phyloP scores from a whole-genome alignment of 2,113 vertebrate species.

The Macroglossus sobrinus region DNA sequence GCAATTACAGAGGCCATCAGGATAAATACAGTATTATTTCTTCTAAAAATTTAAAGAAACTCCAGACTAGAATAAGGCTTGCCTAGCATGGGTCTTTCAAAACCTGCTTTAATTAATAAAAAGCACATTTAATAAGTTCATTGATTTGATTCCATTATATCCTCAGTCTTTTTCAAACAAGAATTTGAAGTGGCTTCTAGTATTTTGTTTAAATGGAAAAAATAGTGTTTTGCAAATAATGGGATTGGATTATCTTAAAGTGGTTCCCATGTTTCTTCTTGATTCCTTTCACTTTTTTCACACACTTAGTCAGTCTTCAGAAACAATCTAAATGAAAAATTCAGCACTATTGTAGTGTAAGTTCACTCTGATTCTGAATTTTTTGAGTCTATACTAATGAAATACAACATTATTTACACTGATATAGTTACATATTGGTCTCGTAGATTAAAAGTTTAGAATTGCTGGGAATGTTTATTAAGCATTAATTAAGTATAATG shows the following conservation, averaged over 20 bases:
- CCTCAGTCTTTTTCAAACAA: conserved; percentile 7
- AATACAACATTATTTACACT: background rate
- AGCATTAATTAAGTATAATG: background rate
- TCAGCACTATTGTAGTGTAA: background rate
- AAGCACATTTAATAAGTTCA: background rate
- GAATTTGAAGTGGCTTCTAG: conserved; percentile 1
- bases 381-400: background rate
- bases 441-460: background rate
- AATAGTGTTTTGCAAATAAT: background rate
- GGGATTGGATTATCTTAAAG: background rate
- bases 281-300: background rate
- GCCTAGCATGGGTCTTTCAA: background rate
- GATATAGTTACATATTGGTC: background rate
- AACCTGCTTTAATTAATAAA: background rate
- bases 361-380: background rate
- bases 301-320: background rate
- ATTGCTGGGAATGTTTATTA: background rate
- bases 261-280: background rate
- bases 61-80: background rate
- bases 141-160: background rate
- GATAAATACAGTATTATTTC: background rate
- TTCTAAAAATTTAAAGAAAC: background rate
- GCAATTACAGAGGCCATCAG: background rate
- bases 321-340: background rate
- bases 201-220: background rate